Conservation (phyloP, 1,140 invertebrate genomes). For the Drosophila pruinosa region DNA sequence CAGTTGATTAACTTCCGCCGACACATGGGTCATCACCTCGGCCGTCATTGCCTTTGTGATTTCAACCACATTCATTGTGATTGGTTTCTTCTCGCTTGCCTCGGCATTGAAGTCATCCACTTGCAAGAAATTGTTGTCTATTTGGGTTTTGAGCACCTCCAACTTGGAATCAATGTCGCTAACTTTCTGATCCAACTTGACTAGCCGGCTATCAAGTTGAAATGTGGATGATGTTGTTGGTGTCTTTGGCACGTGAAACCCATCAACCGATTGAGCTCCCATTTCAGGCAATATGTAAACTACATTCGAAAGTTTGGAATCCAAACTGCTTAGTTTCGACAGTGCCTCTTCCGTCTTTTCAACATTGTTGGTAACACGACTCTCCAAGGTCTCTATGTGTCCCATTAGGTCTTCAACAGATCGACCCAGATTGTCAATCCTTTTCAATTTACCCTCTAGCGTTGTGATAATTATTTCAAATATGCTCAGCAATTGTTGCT, state of each 20-base stretch:
- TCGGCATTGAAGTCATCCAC: slow-evolving; percentile 92
- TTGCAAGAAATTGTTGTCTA: slow-evolving; percentile 91
- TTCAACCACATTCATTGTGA: slow-evolving; percentile 90
- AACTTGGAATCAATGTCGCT: slow-evolving; percentile 91
- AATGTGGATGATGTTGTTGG: slow-evolving; percentile 45
- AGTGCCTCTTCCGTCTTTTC: slow-evolving; percentile 92
- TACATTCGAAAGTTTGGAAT: slow-evolving; percentile 88
- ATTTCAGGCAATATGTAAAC: slow-evolving; percentile 27
- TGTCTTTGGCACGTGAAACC: slow-evolving; percentile 25
- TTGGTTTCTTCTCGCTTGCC: slow-evolving; percentile 92
- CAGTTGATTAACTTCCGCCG: slow-evolving; percentile 89
- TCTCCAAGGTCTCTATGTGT: slow-evolving; percentile 91
- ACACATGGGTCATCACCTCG: slow-evolving; percentile 89
- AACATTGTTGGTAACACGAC: slow-evolving; percentile 91
- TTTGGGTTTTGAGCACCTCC: slow-evolving; percentile 89
- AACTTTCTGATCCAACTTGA: slow-evolving; percentile 90
- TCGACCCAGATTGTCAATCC: slow-evolving; percentile 93
- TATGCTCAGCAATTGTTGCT: slow-evolving; percentile 93
- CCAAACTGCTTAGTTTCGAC: slow-evolving; percentile 88
- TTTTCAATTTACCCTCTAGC: slow-evolving; percentile 92
- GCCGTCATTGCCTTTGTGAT: slow-evolving; percentile 90
- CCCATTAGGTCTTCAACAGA: slow-evolving; percentile 93
- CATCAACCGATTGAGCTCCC: slow-evolving; percentile 10
- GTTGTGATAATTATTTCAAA: slow-evolving; percentile 94
- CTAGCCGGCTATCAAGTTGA: slow-evolving; percentile 86